Percentiles rank a stretch among this genome's conserved stretches.
These are phyloP conservation scores for Mycetomoellerius zeteki DNA, from an alignment of 1,140 invertebrate genomes.

Conservation along the genomic window DNA sequence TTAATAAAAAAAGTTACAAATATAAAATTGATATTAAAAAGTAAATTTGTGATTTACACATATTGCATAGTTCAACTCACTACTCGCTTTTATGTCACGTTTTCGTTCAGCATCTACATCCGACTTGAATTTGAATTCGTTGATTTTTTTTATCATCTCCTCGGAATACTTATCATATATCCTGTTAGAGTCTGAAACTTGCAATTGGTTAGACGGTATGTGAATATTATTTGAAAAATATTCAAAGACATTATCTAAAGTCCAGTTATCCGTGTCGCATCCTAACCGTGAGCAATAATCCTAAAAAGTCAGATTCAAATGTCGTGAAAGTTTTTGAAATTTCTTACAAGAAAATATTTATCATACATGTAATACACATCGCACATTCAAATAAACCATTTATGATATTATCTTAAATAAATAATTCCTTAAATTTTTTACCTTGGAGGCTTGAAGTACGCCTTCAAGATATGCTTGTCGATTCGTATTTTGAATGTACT, in stretches of 20 bases:
- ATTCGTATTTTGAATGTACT: constrained; percentile 70
- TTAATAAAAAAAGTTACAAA: constrained; percentile 10
- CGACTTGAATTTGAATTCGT: constrained; percentile 72
- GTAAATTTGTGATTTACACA: not conserved
- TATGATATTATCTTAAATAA: not conserved
- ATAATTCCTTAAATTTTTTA: constrained; percentile 45
- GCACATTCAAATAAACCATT: constrained; percentile 23
- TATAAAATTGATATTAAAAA: not conserved
- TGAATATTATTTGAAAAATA: constrained; percentile 66
- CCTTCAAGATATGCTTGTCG: constrained; percentile 72
- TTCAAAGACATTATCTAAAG: constrained; percentile 72
- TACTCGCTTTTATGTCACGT: constrained; percentile 73
- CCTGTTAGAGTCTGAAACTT: constrained; percentile 61
- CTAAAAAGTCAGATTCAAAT: constrained; percentile 69
- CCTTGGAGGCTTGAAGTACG: constrained; percentile 79
- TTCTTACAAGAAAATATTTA: constrained; percentile 19
- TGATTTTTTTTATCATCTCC: constrained; percentile 72
- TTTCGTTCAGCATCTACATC: constrained; percentile 69
- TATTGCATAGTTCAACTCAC: constrained; percentile 50
- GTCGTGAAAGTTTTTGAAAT: constrained; percentile 41
- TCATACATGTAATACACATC: constrained; percentile 4
- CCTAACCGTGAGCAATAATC: constrained; percentile 79
- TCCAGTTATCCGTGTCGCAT: constrained; percentile 77
- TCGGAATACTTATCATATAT: constrained; percentile 77
- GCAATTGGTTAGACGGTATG: constrained; percentile 49